Percentiles rank a stretch among this genome's conserved stretches.
phyloP scores from a whole-genome alignment of 2,797 vertebrate genomes.

The Megalops cyprinoides region DNA sequence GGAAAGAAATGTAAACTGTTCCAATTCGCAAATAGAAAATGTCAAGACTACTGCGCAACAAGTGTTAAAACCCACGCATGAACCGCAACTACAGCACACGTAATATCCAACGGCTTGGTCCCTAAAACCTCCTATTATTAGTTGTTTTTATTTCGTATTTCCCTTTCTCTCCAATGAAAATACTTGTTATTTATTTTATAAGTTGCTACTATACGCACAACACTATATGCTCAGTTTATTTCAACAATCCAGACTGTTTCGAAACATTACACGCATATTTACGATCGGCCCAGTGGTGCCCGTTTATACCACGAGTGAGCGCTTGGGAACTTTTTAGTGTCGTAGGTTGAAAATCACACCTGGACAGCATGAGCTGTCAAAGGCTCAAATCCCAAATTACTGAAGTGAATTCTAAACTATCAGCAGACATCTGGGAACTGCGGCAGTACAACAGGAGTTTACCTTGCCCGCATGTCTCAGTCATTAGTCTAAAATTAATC shows the following conservation, averaged over 20 bases:
- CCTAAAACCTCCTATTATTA: neutral
- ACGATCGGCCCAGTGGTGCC: neutral
- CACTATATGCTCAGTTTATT: neutral
- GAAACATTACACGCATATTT: neutral
- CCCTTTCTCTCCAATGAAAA: neutral
- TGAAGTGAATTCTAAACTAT: neutral
- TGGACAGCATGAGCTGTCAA: neutral
- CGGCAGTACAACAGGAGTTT: neutral
- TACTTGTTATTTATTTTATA: neutral
- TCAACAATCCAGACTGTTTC: neutral
- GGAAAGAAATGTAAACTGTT: neutral
- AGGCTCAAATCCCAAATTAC: neutral
- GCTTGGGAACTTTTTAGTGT: neutral
- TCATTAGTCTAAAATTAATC: neutral
- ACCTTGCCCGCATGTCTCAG: neutral
- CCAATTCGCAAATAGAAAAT: neutral
- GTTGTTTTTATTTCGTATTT: neutral
- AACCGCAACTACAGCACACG: neutral
- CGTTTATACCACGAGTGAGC: neutral
- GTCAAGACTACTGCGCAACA: constrained; percentile 30
- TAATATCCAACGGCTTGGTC: neutral
- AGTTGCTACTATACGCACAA: too few relatives aligned
- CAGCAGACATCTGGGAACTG: neutral
- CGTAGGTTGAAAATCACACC: neutral
- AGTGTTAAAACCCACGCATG: neutral